These are phyloP conservation scores for Chrysolina oricalcia DNA, from an alignment of 2,888 invertebrate genomes.

Conservation along the genomic window DNA sequence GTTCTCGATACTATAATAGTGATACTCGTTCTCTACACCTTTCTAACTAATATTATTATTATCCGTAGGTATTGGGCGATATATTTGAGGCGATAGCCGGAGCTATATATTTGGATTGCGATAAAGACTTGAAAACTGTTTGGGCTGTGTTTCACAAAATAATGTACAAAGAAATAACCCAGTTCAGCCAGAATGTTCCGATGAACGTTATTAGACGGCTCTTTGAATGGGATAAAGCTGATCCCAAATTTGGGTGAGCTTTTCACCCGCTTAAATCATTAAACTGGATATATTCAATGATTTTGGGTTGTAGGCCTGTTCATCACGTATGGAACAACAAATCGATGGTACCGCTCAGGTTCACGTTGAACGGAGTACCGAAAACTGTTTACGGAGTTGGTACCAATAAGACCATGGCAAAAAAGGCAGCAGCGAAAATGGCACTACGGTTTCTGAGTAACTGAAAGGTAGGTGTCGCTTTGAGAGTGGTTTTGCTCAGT, in stretches of 20 bases:
- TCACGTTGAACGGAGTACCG: conserved; percentile 76
- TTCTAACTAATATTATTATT: not conserved
- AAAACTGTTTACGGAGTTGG: conserved; percentile 82
- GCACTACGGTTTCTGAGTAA: conserved; percentile 76
- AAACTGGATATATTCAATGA: not conserved
- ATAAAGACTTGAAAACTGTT: conserved; percentile 79
- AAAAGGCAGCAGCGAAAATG: conserved; percentile 85
- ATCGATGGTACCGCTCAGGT: conserved; percentile 78
- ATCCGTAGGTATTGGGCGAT: conserved; percentile 84
- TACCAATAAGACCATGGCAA: conserved; percentile 81
- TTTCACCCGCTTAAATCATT: conserved; percentile 8
- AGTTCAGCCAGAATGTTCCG: conserved; percentile 88
- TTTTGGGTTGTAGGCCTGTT: conserved; percentile 26
- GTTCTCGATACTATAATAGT: too few relatives aligned
- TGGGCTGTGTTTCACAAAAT: conserved; percentile 89
- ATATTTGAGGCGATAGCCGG: conserved; percentile 94
- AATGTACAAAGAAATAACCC: conserved; percentile 90
- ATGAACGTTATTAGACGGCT: conserved; percentile 92
- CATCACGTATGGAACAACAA: conserved; percentile 53
- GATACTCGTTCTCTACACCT: not conserved
- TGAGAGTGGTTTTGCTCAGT: too few relatives aligned
- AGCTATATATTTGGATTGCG: conserved; percentile 91
- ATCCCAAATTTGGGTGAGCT: conserved; percentile 83
- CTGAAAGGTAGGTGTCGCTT: not conserved
- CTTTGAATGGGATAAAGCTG: conserved; percentile 86